These are phyloP conservation scores for Axinella damicornis DNA, from an alignment of 37 sponge, comb jelly and placozoan species.

Conservation along the genomic window DNA sequence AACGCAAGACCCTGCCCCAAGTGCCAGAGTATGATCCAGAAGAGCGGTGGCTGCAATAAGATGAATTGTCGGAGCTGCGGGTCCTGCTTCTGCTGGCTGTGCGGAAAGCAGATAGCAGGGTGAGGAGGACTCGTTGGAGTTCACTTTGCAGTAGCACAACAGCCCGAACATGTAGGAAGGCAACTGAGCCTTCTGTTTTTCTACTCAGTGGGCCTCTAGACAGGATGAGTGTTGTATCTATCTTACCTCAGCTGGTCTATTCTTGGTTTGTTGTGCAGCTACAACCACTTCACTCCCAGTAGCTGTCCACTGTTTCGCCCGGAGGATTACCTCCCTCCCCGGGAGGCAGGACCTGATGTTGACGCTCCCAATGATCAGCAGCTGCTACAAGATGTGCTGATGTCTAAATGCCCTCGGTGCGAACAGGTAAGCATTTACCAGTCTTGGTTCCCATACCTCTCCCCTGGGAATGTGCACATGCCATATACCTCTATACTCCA, in stretches of 20 bases:
- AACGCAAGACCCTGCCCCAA: constrained; percentile 60
- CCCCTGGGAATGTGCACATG: too few relatives aligned
- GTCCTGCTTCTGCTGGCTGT: constrained; percentile 73
- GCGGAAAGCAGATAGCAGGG: constrained; percentile 55
- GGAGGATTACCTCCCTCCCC: constrained; percentile 67
- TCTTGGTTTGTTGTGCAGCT: constrained; percentile 26
- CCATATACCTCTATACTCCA: too few relatives aligned
- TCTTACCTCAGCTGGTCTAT: background rate
- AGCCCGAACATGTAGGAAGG: too few relatives aligned
- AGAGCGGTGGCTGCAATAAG: constrained; percentile 83
- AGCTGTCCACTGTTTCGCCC: constrained; percentile 59
- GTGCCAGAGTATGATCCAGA: constrained; percentile 56
- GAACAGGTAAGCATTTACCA: constrained; percentile 61
- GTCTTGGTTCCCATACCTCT: too few relatives aligned
- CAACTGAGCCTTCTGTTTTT: background rate
- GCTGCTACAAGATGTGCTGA: constrained; percentile 35
- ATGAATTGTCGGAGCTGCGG: constrained; percentile 60
- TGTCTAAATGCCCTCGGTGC: constrained; percentile 72
- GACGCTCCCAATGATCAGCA: constrained; percentile 6
- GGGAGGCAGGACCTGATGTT: background rate
- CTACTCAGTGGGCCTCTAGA: too few relatives aligned
- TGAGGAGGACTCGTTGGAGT: too few relatives aligned
- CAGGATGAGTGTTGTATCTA: too few relatives aligned
- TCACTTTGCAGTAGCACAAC: too few relatives aligned
- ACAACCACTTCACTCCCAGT: constrained; percentile 47